Conservation (phyloP, 2,888 invertebrate genomes). For the Eristalis pertinax region DNA sequence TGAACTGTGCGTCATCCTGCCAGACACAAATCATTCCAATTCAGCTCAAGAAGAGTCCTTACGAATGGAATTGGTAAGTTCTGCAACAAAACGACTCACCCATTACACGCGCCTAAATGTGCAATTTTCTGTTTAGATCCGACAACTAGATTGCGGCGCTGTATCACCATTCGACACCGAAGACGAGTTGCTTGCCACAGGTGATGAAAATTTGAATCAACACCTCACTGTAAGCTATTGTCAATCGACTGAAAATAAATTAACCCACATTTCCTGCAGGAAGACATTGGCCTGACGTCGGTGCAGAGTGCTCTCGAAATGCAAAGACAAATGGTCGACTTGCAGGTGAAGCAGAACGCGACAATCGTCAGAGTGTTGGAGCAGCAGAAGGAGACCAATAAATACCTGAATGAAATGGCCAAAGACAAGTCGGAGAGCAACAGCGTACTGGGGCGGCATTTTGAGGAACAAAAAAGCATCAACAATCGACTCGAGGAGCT, state of each 20-base stretch:
- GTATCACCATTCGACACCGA: slow-evolving; percentile 21
- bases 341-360: not conserved
- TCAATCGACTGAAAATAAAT: not conserved
- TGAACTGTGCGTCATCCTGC: not conserved
- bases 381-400: not conserved
- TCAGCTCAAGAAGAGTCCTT: not conserved
- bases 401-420: not conserved
- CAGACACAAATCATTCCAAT: not conserved
- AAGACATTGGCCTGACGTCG: not conserved
- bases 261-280: not conserved
- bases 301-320: not conserved
- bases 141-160: slow-evolving; percentile 31
- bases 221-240: not conserved
- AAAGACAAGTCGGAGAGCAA: not conserved
- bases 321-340: not conserved
- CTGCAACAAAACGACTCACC: too few relatives aligned
- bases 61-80: slow-evolving; percentile 17
- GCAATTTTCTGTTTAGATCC: not conserved
- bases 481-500: slow-evolving; percentile 20
- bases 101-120: not conserved
- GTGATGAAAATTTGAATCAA: not conserved
- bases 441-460: not conserved
- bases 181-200: not conserved
- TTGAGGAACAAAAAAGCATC: slow-evolving; percentile 35
- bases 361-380: not conserved